Conservation (phyloP, 2,113 vertebrate genomes). For the Malaclemys terrapin region DNA sequence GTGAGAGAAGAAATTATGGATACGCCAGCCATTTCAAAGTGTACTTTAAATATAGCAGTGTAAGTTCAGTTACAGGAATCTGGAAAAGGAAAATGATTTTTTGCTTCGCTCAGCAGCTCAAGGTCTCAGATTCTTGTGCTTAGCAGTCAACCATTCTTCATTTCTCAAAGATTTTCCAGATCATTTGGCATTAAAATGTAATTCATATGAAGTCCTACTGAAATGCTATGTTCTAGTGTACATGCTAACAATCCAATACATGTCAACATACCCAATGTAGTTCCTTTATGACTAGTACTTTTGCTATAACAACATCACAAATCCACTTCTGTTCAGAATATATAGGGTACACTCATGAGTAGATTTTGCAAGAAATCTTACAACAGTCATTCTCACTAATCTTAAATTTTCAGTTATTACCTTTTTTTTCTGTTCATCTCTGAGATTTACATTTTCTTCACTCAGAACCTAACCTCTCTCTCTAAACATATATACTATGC, state of each 20-base stretch:
- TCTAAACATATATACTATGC: not conserved
- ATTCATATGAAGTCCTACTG: not conserved
- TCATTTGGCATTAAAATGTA: not conserved
- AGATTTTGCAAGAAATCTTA: not conserved
- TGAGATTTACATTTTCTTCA: not conserved
- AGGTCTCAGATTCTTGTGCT: accelerated
- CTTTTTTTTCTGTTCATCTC: accelerated
- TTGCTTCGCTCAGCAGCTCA: accelerated
- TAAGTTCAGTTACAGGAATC: not conserved
- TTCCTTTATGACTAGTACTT: not conserved
- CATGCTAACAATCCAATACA: accelerated
- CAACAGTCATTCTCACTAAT: accelerated
- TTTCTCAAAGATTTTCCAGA: not conserved
- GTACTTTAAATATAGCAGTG: not conserved
- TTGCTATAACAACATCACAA: not conserved
- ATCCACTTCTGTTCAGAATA: not conserved
- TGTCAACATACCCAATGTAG: not conserved
- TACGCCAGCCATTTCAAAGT: accelerated
- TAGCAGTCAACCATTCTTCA: accelerated
- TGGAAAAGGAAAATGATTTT: not conserved
- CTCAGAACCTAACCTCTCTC: not conserved
- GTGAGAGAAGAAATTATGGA: not conserved
- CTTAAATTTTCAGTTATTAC: not conserved
- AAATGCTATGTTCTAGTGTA: not conserved
- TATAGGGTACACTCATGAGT: accelerated